phyloP scores from a whole-genome alignment of 2,888 invertebrate genomes.

The Tiliacea aurago region DNA sequence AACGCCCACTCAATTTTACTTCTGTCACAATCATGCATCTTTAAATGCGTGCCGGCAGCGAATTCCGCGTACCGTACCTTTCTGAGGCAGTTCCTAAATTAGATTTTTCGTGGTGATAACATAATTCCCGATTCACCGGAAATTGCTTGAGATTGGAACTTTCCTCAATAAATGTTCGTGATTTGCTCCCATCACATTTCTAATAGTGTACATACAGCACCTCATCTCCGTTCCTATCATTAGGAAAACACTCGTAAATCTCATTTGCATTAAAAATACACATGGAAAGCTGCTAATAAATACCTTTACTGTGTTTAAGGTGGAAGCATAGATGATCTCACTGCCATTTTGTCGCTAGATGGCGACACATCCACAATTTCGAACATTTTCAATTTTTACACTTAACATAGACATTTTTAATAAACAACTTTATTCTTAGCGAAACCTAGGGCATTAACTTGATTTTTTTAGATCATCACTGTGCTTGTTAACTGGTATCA shows the following conservation, averaged over 20 bases:
- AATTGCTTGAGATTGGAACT: constrained; percentile 54
- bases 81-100: constrained; percentile 47
- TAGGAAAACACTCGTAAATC: constrained; percentile 36
- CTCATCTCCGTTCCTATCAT: constrained; percentile 36
- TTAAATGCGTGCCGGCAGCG: constrained; percentile 41
- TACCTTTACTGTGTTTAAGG: constrained; percentile 17
- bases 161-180: constrained; percentile 53
- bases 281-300: constrained; percentile 20
- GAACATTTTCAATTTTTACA: too few relatives aligned
- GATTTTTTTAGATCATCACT: too few relatives aligned
- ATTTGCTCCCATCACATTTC: constrained; percentile 30
- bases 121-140: constrained; percentile 53
- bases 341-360: too few relatives aligned
- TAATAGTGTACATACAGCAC: constrained; percentile 30
- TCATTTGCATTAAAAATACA: constrained; percentile 20
- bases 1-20: constrained; percentile 38
- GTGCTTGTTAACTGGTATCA: too few relatives aligned
- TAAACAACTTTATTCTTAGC: too few relatives aligned
- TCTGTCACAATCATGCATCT: constrained; percentile 57
- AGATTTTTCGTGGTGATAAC: constrained; percentile 53
- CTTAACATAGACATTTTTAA: too few relatives aligned
- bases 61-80: constrained; percentile 24
- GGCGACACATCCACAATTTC: too few relatives aligned
- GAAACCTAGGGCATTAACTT: too few relatives aligned
- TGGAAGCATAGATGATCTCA: too few relatives aligned